phyloP scores from a whole-genome alignment of 1,140 invertebrate species.

The Trinorchestia longiramus region DNA sequence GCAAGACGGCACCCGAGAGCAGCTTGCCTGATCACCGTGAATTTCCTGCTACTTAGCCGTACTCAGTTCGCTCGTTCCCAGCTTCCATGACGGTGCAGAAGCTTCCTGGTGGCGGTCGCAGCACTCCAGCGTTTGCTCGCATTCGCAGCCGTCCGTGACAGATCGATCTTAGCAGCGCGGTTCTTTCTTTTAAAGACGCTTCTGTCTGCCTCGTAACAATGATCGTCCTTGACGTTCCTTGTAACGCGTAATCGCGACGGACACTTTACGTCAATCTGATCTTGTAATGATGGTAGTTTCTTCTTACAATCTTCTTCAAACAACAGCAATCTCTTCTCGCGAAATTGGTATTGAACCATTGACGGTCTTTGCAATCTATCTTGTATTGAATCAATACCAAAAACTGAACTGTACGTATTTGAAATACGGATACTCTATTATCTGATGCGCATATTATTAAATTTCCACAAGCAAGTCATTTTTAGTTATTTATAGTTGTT shows the following conservation, averaged over 20 bases:
- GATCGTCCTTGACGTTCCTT: not conserved
- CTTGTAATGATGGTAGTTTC: not conserved
- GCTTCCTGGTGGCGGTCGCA: not conserved
- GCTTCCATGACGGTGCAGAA: not conserved
- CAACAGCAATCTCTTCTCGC: not conserved
- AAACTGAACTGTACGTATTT: too few species aligned
- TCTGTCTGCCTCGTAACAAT: not conserved
- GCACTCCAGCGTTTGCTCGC: not conserved
- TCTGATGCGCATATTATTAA: too few species aligned
- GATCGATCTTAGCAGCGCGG: not conserved
- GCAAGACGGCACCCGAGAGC: not conserved
- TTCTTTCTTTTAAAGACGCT: not conserved
- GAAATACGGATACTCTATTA: too few species aligned
- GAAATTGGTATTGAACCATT: not conserved
- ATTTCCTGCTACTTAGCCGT: not conserved
- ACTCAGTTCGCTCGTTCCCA: not conserved
- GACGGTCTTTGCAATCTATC: not conserved
- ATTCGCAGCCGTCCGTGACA: not conserved
- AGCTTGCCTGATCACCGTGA: not conserved
- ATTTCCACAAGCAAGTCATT: too few species aligned
- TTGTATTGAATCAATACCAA: too few species aligned
- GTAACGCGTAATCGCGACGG: not conserved
- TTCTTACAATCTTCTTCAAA: not conserved
- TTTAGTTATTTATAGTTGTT: too few species aligned
- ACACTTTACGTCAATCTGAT: not conserved